phyloP scores from a whole-genome alignment of 2,888 invertebrate genomes.

The Troides oblongomaculatus region DNA sequence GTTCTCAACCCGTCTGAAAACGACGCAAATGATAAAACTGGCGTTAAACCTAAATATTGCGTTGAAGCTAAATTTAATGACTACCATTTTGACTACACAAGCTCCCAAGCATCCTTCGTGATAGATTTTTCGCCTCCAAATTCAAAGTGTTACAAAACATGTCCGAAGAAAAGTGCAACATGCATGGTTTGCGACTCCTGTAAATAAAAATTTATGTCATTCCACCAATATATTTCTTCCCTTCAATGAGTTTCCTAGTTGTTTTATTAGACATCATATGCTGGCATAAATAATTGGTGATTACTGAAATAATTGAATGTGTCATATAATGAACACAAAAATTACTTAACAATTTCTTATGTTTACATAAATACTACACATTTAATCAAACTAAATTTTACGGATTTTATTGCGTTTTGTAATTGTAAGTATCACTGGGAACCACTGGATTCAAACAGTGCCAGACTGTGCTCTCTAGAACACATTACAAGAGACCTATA shows the following conservation, averaged over 20 bases:
- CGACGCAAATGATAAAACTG: conserved; percentile 30
- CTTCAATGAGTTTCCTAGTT: not conserved
- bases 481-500: too few relatives aligned
- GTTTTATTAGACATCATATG: not conserved
- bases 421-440: too few relatives aligned
- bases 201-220: conserved; percentile 6
- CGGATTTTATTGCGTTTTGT: too few relatives aligned
- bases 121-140: conserved; percentile 70
- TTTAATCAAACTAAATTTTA: too few relatives aligned
- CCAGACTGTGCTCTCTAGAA: too few relatives aligned
- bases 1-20: conserved; percentile 54
- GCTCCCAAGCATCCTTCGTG: conserved; percentile 67
- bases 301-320: too few relatives aligned
- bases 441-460: too few relatives aligned
- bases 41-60: conserved; percentile 50
- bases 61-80: conserved; percentile 73
- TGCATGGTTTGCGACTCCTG: conserved; percentile 42
- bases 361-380: too few relatives aligned
- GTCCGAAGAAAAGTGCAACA: conserved; percentile 51
- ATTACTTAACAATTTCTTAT: too few relatives aligned
- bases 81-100: conserved; percentile 69
- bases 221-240: not conserved
- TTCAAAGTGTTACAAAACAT: conserved; percentile 53
- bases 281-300: too few relatives aligned
- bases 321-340: too few relatives aligned